Evolutionary conservation across 2,113 vertebrate genomes (phyloP).

Genomic region (Pholis gunnellus): DNA sequence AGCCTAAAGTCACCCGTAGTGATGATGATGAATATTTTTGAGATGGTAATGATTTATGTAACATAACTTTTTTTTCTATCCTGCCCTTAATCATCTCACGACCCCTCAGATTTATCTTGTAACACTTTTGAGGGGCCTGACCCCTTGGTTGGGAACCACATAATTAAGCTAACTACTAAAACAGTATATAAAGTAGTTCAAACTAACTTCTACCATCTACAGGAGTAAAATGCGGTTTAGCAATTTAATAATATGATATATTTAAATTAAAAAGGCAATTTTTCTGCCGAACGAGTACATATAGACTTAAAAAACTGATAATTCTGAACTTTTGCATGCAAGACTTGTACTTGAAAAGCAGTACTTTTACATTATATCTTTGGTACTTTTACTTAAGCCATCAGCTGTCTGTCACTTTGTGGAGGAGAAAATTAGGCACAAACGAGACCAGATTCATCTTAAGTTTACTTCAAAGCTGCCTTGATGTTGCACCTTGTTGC

Average conservation of each 20-base stretch:
- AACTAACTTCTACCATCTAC: not conserved
- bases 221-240: not conserved
- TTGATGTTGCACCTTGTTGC: constrained; percentile 18
- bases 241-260: not conserved
- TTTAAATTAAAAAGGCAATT: not conserved
- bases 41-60: not conserved
- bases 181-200: not conserved
- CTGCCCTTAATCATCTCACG: not conserved
- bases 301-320: not conserved
- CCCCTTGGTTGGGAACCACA: not conserved
- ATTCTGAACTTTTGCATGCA: too few relatives aligned
- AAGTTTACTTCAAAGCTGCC: constrained; percentile 18
- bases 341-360: not conserved
- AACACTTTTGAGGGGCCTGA: not conserved
- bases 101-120: not conserved
- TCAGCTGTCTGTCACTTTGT: not conserved
- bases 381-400: not conserved
- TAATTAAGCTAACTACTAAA: not conserved
- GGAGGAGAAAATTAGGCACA: constrained; percentile 2
- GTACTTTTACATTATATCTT: not conserved
- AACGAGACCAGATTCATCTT: not conserved
- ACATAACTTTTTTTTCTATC: not conserved
- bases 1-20: not conserved
- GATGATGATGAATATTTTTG: not conserved
- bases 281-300: not conserved